phyloP scores from a whole-genome alignment of 1,140 invertebrate genomes.

The Bombyx mori region ASM3026992v2 NC_085121.1:8927501-8928000 shows the following conservation, averaged over 20 bases:
- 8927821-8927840: slow-evolving; percentile 87
- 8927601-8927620: slow-evolving; percentile 49
- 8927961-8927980: slow-evolving; percentile 3
- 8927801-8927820: slow-evolving; percentile 90
- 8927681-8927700: slow-evolving; percentile 92
- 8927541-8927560: slow-evolving; percentile 89
- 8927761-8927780: slow-evolving; percentile 95
- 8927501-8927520: slow-evolving; percentile 92
- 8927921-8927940: not conserved
- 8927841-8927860: slow-evolving; percentile 1
- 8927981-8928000: slow-evolving; percentile 81
- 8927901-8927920: not conserved
- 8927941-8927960: not conserved
- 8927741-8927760: slow-evolving; percentile 99
- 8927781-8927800: slow-evolving; percentile 91
- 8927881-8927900: not conserved
- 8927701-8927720: slow-evolving; percentile 86
- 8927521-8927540: slow-evolving; percentile 94
- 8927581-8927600: slow-evolving; percentile 85
- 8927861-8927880: not conserved
- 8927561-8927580: slow-evolving; percentile 84
- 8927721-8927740: slow-evolving; percentile 95
- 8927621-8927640: too few species aligned
- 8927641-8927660: too few species aligned
- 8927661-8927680: slow-evolving; percentile 54